phyloP scores from a whole-genome alignment of 2,888 invertebrate species.

The Melinopterus prodromus region DNA sequence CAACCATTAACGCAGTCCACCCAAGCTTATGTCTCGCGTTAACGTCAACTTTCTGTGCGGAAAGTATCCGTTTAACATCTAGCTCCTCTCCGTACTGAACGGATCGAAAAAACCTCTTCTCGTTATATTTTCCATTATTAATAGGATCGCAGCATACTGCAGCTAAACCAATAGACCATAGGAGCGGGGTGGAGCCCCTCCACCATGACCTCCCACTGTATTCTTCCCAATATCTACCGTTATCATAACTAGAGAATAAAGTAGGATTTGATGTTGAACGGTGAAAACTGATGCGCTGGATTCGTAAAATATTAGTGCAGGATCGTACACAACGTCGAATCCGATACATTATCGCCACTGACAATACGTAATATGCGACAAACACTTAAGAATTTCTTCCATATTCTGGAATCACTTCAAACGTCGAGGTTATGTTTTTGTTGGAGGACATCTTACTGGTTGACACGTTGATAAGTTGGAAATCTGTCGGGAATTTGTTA shows the following conservation, averaged over 20 bases:
- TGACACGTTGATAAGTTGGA: background rate
- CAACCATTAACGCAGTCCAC: conserved; percentile 88
- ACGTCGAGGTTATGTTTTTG: conserved; percentile 18
- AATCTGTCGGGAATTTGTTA: background rate
- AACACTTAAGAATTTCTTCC: conserved; percentile 4
- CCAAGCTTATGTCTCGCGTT: conserved; percentile 80
- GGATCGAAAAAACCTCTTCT: conserved; percentile 63
- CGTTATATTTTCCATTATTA: conserved; percentile 49
- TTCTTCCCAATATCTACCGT: conserved; percentile 7
- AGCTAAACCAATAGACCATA: conserved; percentile 36
- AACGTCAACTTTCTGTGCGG: conserved; percentile 65
- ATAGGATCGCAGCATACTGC: conserved; percentile 50
- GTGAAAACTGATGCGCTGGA: background rate
- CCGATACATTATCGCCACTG: conserved; percentile 8
- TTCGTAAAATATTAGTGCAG: conserved; percentile 5
- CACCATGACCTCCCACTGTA: conserved; percentile 4
- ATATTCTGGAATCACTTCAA: conserved; percentile 7
- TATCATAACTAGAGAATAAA: background rate
- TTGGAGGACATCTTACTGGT: conserved; percentile 10
- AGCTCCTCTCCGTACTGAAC: conserved; percentile 60
- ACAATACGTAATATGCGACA: background rate
- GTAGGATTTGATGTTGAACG: background rate
- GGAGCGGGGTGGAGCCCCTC: conserved; percentile 6
- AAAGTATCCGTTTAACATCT: conserved; percentile 53
- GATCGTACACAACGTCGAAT: conserved; percentile 9